These are phyloP conservation scores for Cantharis lateralis DNA, from an alignment of 2,888 invertebrate genomes.

Conservation along the genomic window DNA sequence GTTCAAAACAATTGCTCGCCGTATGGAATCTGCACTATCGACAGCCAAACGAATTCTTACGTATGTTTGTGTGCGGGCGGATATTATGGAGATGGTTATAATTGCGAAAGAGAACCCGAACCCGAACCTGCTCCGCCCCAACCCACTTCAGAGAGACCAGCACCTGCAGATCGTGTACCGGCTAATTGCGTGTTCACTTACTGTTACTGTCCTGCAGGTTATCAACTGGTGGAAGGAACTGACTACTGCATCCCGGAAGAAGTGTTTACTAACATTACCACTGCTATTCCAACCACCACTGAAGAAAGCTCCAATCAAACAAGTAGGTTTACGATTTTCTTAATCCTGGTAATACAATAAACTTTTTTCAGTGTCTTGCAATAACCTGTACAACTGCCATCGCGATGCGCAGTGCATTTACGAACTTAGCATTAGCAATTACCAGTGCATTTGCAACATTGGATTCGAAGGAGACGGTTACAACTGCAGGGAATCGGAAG, in stretches of 20 bases:
- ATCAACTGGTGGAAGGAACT: too few relatives aligned
- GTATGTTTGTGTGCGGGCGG: constrained; percentile 59
- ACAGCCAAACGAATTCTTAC: constrained; percentile 47
- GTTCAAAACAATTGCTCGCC: constrained; percentile 63
- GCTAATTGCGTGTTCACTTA: too few relatives aligned
- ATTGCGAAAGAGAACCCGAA: constrained; percentile 47
- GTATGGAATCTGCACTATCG: constrained; percentile 57
- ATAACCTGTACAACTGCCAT: constrained; percentile 78
- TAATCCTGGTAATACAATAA: neutral
- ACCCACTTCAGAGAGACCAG: neutral
- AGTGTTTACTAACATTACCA: too few relatives aligned
- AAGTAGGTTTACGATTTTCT: constrained; percentile 8
- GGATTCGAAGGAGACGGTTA: constrained; percentile 86
- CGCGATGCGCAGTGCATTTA: constrained; percentile 78
- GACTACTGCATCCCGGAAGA: too few relatives aligned
- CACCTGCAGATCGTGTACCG: constrained; percentile 28
- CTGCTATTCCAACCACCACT: neutral
- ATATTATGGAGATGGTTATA: constrained; percentile 59
- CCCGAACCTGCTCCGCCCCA: neutral
- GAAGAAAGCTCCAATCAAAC: constrained; percentile 12
- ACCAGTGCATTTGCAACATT: constrained; percentile 77
- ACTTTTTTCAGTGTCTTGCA: constrained; percentile 68
- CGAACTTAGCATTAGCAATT: constrained; percentile 60
- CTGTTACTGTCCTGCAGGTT: too few relatives aligned
- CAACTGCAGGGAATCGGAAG: constrained; percentile 65